Evolutionary conservation across 37 sponge, comb jelly and placozoan genomes (phyloP), one percentile per base, ranked within the genome.

Genomic region (Lycopodina hypogea): DNA sequence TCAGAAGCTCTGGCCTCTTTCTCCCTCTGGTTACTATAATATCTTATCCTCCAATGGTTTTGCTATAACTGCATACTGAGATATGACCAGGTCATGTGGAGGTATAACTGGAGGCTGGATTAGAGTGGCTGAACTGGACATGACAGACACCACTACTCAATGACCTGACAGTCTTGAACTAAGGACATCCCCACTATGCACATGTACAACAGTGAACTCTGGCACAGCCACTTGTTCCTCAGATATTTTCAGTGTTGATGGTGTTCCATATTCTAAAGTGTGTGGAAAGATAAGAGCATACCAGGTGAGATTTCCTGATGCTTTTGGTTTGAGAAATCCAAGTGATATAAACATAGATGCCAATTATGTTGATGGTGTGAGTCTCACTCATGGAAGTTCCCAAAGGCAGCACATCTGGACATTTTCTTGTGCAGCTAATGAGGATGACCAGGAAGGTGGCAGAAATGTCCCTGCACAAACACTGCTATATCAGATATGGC

Each of bases 331-430:
- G 23, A 34, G 21, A 30, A 26, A 3, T n/a, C 29, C 17, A 21
- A 23, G 32, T 28, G 17, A 17, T 11, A 22, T 9, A 21, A 72
- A 1, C 41, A 72, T 72, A 7, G 67, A 66, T 7, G 3, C 55
- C 6, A 4, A 53, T 24, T 84, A 84, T 38, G 71, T 69, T 14
- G 78, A 76, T 42, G 84, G 84, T 30, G 51, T 84, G 2, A 68
- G 17, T 45, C 48, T 45, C 48, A 45, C 48, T 45, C 48, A 45
- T 45, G 48, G 48, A 45, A 45, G 4, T 4, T 62, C 78, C 3
- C 23, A 21, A 58, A 36, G 84, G 21, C 77, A 84, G 34, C 84
- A 84, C 51, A 69, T 84, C 26, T 84, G 84, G 84, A 77, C 84
- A 2, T 77, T 63, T 67, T 77, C 71, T 68, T 61, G 35, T 32